These are phyloP conservation scores for Prionace glauca DNA, from an alignment of 2,797 vertebrate genomes.

Conservation along the genomic window DNA sequence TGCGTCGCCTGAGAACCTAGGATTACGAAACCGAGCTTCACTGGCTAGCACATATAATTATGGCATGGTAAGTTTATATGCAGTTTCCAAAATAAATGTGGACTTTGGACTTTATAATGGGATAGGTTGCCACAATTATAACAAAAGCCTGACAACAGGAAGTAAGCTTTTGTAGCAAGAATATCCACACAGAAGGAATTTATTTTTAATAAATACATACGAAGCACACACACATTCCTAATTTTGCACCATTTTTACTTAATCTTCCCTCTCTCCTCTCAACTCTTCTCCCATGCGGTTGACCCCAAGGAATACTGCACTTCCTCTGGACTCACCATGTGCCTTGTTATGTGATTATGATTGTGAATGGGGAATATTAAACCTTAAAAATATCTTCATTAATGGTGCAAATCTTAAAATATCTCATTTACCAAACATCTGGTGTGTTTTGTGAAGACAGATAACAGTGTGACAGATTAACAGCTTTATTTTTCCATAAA, in stretches of 20 bases:
- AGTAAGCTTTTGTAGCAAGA: background rate
- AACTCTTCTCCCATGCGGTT: background rate
- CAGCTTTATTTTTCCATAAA: slow-evolving; percentile 39
- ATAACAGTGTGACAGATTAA: background rate
- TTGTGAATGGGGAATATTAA: background rate
- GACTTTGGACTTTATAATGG: background rate
- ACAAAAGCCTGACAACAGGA: background rate
- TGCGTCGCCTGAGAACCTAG: background rate
- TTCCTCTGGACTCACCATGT: background rate
- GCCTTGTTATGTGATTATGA: background rate
- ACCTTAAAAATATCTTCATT: background rate
- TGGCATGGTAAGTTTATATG: background rate
- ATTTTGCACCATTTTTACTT: background rate
- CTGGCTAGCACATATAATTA: background rate
- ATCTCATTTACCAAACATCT: background rate
- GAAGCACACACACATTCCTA: background rate
- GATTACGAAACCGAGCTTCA: background rate
- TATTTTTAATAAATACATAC: background rate
- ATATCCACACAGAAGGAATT: background rate
- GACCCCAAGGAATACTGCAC: background rate
- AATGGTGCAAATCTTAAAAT: background rate
- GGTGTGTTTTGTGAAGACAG: background rate
- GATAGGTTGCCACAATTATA: background rate
- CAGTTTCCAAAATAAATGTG: background rate
- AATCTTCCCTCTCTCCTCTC: background rate